Percentiles rank a stretch among this genome's conserved stretches.
phyloP scores from a whole-genome alignment of 2,888 invertebrate species.

The Leistus spinibarbis region DNA sequence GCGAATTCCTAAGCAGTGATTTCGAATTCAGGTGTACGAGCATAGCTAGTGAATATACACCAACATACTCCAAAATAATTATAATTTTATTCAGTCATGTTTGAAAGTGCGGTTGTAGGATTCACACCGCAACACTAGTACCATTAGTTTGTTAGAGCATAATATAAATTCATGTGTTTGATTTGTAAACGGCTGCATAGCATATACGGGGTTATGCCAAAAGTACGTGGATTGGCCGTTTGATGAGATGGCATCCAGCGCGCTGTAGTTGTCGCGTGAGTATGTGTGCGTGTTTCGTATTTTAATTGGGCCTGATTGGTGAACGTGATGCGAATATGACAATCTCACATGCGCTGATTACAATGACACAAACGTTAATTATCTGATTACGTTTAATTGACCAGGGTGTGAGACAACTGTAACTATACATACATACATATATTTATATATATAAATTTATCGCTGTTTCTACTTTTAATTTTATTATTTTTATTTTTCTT shows the following conservation, averaged over 20 bases:
- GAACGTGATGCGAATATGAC: constrained; percentile 24
- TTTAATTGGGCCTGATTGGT: constrained; percentile 5
- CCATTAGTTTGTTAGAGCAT: not conserved
- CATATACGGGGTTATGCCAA: not conserved
- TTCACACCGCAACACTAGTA: not conserved
- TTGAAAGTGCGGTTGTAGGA: not conserved
- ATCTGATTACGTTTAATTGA: constrained; percentile 35
- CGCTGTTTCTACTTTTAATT: too few relatives aligned
- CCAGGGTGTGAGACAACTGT: constrained; percentile 12
- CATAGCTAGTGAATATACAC: too few relatives aligned
- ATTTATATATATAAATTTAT: too few relatives aligned
- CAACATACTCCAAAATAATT: too few relatives aligned
- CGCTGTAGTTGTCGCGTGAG: not conserved
- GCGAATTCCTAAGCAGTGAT: too few relatives aligned
- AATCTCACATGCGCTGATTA: constrained; percentile 35
- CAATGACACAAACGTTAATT: constrained; percentile 35
- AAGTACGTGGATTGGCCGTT: not conserved
- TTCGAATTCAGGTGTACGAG: too few relatives aligned
- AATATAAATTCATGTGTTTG: not conserved
- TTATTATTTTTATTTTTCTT: too few relatives aligned
- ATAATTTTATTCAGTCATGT: not conserved
- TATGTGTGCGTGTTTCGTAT: not conserved
- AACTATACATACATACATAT: not conserved
- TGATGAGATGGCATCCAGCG: not conserved
- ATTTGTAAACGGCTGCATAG: not conserved